Evolutionary conservation across 2,888 invertebrate genomes (phyloP).

Genomic region (Cephus runcator): DNA sequence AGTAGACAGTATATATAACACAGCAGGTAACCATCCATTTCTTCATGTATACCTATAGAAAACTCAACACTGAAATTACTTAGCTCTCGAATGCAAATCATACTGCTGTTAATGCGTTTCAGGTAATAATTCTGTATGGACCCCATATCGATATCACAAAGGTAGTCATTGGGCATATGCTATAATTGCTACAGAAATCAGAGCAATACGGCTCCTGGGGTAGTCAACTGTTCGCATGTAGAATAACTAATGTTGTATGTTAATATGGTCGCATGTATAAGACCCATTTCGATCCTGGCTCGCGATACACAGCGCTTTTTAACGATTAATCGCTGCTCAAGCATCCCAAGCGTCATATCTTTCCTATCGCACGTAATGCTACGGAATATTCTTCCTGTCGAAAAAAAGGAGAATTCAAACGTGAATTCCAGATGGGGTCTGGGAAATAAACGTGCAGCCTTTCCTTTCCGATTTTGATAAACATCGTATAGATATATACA

Average conservation of each 20-base stretch:
- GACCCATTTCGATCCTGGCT: conserved; percentile 44
- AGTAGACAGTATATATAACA: background rate
- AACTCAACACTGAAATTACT: background rate
- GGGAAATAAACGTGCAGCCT: background rate
- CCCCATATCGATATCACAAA: background rate
- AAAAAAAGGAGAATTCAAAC: background rate
- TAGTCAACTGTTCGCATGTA: conserved; percentile 34
- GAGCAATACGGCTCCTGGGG: background rate
- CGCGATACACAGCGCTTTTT: conserved; percentile 50
- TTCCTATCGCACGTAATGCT: conserved; percentile 38
- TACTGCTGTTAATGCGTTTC: background rate
- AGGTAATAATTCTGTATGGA: background rate
- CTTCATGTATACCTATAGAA: background rate
- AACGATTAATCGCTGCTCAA: conserved; percentile 53
- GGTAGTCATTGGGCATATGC: background rate
- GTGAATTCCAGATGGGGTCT: background rate
- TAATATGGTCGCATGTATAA: conserved; percentile 50
- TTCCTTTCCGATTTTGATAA: background rate
- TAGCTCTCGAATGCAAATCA: background rate
- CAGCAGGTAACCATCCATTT: background rate
- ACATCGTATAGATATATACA: background rate
- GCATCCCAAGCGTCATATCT: conserved; percentile 39
- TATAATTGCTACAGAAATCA: background rate
- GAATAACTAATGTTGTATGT: conserved; percentile 53
- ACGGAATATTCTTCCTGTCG: background rate